Base-by-base conservation (phyloP, 2,113 vertebrate genomes). In the Saccopteryx leptura region DNA sequence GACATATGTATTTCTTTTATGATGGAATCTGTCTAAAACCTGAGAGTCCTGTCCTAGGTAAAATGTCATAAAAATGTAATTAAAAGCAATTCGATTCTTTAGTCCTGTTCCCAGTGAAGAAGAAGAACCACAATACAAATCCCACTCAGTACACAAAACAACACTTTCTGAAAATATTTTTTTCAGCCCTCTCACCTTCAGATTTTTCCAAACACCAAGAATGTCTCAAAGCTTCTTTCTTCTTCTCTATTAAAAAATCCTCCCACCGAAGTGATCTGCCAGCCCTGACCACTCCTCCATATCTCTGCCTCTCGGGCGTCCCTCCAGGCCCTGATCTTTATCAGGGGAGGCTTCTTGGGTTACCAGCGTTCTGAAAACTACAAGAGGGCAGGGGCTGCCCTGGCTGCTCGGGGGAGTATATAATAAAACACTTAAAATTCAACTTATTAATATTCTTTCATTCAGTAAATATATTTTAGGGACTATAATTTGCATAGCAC, bases 61-160 rank as follows among this genome's bases (percentile, higher is more conserved):
- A 52, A 95, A 82, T 81, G 58, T 69, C 17, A 88, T 54, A 93
- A 82, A 96, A 92, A 72, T 95, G n/a, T 74, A 85, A 96, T 83
- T 92, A 79, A 93, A 86, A 90, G 19, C 33, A 66, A 92, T 24
- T 58, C 75, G 24, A 69, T 74, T 92, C 58, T 92, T 85, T 28
- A 80, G 21, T 79, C 31, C 50, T 78, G 14, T 46, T 71, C 94
- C 60, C 60, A 28, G 7, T 18, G 39, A 92, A 84, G 71, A 94
- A 50, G 39, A 92, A 84, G 71, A 94, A 50, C 60, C 48, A 21
- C 68, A 86, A 72, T 24, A 88, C 3, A 46, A 91, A 84, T 56
- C 31, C 50, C 15, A 39, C 76, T 69, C 18, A 33, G 52, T 81
- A 93, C 33, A 74, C 23, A 24, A 79, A 79, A 81, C 2, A 58